A percentile compares a stretch with the other conserved stretches of the same genome.
phyloP scores from a whole-genome alignment of 2,797 vertebrate species.

The Xyrichtys novacula region DNA sequence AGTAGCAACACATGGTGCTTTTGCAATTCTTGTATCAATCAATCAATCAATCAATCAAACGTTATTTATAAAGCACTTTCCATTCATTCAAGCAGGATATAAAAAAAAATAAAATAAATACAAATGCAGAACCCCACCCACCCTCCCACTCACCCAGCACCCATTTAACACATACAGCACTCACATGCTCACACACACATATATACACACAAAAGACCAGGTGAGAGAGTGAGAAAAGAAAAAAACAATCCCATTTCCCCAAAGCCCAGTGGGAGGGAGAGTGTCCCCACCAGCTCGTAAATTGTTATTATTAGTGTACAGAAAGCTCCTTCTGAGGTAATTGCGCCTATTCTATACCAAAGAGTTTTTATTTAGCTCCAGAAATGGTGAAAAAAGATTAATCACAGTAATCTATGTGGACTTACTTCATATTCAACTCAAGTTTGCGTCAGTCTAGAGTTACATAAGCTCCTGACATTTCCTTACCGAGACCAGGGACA shows the following conservation, averaged over 20 bases:
- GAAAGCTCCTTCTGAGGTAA: not conserved
- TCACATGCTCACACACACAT: too few species aligned
- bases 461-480: conserved; percentile 45
- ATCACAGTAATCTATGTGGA: not conserved
- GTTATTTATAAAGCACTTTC: too few species aligned
- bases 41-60: too few species aligned
- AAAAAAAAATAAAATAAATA: too few species aligned
- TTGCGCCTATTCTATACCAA: too few species aligned
- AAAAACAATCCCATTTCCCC: not conserved
- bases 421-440: conserved; percentile 5
- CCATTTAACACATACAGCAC: too few species aligned
- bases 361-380: not conserved
- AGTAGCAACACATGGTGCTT: too few species aligned
- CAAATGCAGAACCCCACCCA: too few species aligned
- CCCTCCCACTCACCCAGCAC: too few species aligned
- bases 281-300: not conserved
- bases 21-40: too few species aligned
- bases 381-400: not conserved
- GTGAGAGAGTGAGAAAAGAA: not conserved
- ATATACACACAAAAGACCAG: too few species aligned
- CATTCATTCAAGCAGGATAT: too few species aligned
- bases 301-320: not conserved
- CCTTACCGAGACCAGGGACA: conserved; percentile 38
- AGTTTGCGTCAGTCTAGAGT: not conserved
- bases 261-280: not conserved